A percentile compares a stretch with the other conserved stretches of the same genome.
Evolutionary conservation across 2,888 invertebrate genomes (phyloP).

Genomic region (Mythimna albipuncta): DNA sequence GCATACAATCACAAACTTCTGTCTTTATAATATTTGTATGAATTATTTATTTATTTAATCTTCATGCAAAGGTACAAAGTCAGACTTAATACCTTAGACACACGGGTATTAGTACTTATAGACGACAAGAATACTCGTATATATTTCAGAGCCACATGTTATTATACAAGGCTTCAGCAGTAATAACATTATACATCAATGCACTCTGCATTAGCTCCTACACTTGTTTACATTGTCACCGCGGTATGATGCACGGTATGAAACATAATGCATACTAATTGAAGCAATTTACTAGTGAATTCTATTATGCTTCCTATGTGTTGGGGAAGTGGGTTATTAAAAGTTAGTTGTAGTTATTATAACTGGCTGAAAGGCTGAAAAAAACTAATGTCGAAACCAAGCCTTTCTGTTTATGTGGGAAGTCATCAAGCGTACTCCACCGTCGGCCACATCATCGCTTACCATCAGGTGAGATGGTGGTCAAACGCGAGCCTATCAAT

Average conservation of each 20-base stretch:
- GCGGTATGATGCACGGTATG: not conserved
- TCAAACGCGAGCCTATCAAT: too few species aligned
- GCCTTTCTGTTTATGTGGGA: too few species aligned
- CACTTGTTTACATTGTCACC: conserved; percentile 27
- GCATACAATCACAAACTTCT: too few species aligned
- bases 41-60: too few species aligned
- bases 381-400: too few species aligned
- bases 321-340: not conserved
- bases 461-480: too few species aligned
- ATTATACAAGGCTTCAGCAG: conserved; percentile 49
- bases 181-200: conserved; percentile 58
- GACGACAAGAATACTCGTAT: conserved; percentile 22
- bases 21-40: too few species aligned
- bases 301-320: not conserved
- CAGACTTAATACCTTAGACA: too few species aligned
- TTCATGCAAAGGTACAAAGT: too few species aligned
- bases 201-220: conserved; percentile 12
- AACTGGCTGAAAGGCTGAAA: too few species aligned
- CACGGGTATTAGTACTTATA: conserved; percentile 4
- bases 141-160: conserved; percentile 27
- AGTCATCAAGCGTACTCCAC: too few species aligned
- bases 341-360: not conserved
- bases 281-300: not conserved
- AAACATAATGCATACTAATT: conserved; percentile 14
- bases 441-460: too few species aligned